Evolutionary conservation across 2,113 vertebrate species (phyloP).

Genomic region (Onychorhynchus coronatus): DNA sequence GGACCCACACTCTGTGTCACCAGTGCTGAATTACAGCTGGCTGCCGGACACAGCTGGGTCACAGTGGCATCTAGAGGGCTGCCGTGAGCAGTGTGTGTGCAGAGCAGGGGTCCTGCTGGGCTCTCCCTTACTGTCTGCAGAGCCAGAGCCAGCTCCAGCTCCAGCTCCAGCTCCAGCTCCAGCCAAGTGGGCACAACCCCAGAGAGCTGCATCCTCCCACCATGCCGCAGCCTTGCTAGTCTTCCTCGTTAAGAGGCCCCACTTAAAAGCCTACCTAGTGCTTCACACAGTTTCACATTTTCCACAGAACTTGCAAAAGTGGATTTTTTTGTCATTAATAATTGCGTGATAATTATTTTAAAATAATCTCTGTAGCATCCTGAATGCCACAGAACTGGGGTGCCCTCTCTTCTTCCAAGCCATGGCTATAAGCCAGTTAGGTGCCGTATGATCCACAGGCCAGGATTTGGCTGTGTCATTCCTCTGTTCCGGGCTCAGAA

Average conservation of each 20-base stretch:
- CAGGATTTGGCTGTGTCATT: neutral
- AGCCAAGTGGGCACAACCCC: neutral
- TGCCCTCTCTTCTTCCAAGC: neutral
- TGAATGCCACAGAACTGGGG: neutral
- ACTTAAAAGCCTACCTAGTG: neutral
- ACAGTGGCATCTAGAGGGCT: constrained; percentile 67
- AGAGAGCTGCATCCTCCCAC: neutral
- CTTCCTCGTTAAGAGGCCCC: neutral
- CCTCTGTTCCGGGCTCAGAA: neutral
- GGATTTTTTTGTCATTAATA: neutral
- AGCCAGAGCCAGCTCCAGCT: neutral
- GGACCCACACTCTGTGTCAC: neutral
- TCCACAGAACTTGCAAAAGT: neutral
- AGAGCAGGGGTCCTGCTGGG: neutral
- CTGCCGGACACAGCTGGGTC: neutral
- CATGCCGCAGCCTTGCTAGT: accelerated
- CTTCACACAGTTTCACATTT: neutral
- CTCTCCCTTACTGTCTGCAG: neutral
- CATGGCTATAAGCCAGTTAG: neutral
- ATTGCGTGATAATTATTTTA: neutral
- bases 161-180: neutral
- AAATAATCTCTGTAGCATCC: neutral
- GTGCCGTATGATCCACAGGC: accelerated
- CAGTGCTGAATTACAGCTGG: neutral
- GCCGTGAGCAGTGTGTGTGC: neutral